Evolutionary conservation across 2,113 vertebrate species (phyloP), one percentile per base, ranked within the genome.

Genomic region (Aldabrachelys gigantea): DNA sequence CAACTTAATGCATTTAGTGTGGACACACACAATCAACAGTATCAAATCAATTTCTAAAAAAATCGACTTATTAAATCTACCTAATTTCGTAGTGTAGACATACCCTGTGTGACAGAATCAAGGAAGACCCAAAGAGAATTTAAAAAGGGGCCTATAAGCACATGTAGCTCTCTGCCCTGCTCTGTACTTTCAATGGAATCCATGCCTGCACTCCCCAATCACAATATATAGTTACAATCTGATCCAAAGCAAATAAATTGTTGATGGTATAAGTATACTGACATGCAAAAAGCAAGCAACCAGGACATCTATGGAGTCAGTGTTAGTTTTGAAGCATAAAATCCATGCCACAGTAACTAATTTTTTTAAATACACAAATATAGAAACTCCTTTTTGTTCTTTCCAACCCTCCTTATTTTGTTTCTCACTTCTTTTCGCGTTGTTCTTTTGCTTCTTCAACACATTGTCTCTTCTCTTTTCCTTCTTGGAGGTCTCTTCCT

Each of bases 401-500:
- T 12, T 13, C 16, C 1, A 35, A 0, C 2, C 35, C 24, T 31
- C 56, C 31, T 8, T 47, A 9, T 65, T 89, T 69, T 84, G 5
- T 87, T 82, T 92, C 35, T 21, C 35, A 80, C 54, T 50, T 6
- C 0, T 57, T 84, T 0, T 88, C 86, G n/a, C 78, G 53, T 29
- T 9, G 31, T 78, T 29, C 38, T 75, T 72, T 89, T 50, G 2
- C 8, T 84, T 94, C 84, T 31, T 75, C 38, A 35, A 24, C 5
- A 87, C 0, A 2, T 1, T 35, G 80, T 72, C n/a, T 72, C 24
- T 44, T 92, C 89, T 49, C 50, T 8, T 13, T 2, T 24, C 22
- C 80, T 90, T 88, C 52, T 80, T 50, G 16, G 47, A 50, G 19
- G 1, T 90, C 69, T 83, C 85, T 82, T 94, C 84, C 52, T 72